Base-by-base conservation (phyloP, 2,888 invertebrate genomes). In the Nomada flava region DNA sequence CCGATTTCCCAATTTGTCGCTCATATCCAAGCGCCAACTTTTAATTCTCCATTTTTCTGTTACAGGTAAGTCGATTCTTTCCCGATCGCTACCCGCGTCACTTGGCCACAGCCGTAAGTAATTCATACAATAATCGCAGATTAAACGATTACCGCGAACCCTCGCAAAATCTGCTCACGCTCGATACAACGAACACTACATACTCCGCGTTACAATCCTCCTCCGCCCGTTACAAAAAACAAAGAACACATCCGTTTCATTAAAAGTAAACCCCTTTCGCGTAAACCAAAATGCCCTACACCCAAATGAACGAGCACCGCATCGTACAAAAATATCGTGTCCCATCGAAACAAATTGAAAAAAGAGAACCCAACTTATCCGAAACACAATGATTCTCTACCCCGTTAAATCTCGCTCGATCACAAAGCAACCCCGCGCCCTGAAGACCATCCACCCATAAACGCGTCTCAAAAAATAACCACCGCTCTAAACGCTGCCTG, bases 41-140 rank as follows among this genome's bases (percentile, higher is more conserved):
- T 7, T 29, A 20, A 29, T 4, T 2, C 20, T 57, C 47, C 52
- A 9, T 71, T 79, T 84, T 76, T 88, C 60, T 85, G 71, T 89
- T 89, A 36, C 76, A 89, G 87, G 85, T 86, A 87, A 88, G 79
- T 88, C 29, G 7, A 74, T 18, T 1, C 13, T 26, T 29, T 20
- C 20, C 13, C 20, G 13, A 13, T 15, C 15, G 11, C 20, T 36
- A 20, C 26, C 10, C 5, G 36, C 47, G 15, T 10, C 10, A 0
- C 3, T 42, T 2, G 23, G 13, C 10, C 47, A 1, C 20, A 57
- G 20, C n/a, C 68, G 80, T 83, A 86, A 86, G 74, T 82, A 64
- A 60, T 29, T 11, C 50, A 7, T 11, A 7, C 29, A 57, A 36
- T 53, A 55, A 69, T 69, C 68, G 59, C 67, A n/a, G 57, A 79